Conservation (phyloP, 2,113 vertebrate species). For the Psilopsiagon aymara region DNA sequence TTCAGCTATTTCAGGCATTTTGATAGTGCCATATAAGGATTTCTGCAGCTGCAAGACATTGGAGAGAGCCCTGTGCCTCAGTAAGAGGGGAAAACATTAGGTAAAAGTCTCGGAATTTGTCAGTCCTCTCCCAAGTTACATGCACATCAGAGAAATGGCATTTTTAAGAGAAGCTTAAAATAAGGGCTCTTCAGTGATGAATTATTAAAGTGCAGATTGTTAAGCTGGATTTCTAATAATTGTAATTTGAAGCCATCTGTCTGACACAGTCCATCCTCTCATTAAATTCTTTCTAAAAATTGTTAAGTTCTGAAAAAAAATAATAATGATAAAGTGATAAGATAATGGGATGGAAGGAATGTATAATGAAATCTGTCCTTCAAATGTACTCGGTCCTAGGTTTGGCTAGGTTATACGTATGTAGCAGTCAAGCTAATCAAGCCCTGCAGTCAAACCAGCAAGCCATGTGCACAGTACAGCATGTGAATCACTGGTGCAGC, state of each 20-base stretch:
- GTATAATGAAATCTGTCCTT: background rate
- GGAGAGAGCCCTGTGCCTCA: background rate
- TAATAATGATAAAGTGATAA: background rate
- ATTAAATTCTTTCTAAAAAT: background rate
- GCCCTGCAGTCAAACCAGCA: background rate
- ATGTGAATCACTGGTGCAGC: background rate
- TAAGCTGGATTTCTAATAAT: background rate
- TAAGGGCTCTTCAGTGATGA: background rate
- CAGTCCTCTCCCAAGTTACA: background rate
- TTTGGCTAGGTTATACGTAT: accelerated
- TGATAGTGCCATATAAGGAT: background rate
- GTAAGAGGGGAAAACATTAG: background rate
- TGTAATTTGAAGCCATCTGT: background rate
- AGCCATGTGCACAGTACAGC: background rate
- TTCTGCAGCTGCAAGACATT: background rate
- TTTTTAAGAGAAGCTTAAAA: background rate
- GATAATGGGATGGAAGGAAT: background rate
- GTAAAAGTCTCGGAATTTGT: background rate
- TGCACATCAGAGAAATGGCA: background rate
- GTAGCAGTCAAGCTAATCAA: background rate
- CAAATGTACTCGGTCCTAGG: background rate
- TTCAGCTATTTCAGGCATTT: background rate
- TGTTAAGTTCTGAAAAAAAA: background rate
- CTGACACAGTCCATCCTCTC: background rate
- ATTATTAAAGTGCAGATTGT: background rate